Conservation (phyloP, 2,113 vertebrate genomes). For the Struthidea cinerea region DNA sequence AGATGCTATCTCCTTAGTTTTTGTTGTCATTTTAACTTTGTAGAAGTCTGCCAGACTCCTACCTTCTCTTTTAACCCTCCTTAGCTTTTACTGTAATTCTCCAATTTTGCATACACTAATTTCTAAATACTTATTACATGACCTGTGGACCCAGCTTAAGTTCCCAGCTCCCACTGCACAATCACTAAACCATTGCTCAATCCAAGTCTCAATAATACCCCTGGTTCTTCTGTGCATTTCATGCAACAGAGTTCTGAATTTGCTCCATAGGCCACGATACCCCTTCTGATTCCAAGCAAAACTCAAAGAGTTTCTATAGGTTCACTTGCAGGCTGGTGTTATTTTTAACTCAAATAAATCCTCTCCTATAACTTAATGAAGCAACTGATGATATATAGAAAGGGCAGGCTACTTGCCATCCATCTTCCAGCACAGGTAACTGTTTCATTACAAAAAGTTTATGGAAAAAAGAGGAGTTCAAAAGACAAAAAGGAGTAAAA, state of each 20-base stretch:
- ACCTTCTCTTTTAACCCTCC: background rate
- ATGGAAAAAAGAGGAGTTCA: background rate
- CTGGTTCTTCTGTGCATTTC: background rate
- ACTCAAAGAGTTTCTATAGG: background rate
- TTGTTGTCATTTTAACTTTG: background rate
- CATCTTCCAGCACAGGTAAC: background rate
- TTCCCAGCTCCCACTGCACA: background rate
- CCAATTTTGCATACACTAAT: background rate
- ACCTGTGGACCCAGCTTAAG: background rate
- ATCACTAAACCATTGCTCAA: background rate
- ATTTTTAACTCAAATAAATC: background rate
- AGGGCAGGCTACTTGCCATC: background rate
- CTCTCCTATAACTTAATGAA: background rate
- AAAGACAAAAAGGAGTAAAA: background rate
- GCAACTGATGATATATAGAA: background rate
- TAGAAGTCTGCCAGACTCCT: background rate
- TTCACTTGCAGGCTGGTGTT: background rate
- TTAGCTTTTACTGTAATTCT: background rate
- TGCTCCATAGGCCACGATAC: rapidly evolving
- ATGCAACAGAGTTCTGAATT: background rate
- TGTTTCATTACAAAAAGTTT: background rate
- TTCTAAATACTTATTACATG: background rate
- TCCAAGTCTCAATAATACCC: background rate
- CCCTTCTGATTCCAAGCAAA: background rate
- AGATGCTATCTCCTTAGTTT: background rate